These are phyloP conservation scores for Motacilla tschutschensis DNA, from an alignment of 2,113 vertebrate genomes.

Conservation along the genomic window DNA sequence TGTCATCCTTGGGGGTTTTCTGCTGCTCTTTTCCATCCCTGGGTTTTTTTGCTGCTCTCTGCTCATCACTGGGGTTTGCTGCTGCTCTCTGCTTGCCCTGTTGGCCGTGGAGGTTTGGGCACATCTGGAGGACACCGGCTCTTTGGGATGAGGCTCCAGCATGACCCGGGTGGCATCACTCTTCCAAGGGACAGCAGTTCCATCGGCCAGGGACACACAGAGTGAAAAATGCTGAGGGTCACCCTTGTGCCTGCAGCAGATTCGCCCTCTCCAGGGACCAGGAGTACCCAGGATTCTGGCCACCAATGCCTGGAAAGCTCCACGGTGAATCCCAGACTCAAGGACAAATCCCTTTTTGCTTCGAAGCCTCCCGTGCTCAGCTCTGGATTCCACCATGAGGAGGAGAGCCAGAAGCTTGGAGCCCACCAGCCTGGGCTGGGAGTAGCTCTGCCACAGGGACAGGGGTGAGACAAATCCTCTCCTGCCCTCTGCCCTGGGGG, in stretches of 20 bases:
- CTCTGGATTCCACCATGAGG: neutral
- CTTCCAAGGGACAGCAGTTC: neutral
- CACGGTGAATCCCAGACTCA: fast-evolving
- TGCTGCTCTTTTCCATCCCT: too few relatives aligned
- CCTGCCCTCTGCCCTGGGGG: neutral
- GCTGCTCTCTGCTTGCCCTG: fast-evolving
- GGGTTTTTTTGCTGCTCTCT: too few relatives aligned
- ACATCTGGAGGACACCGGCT: fast-evolving
- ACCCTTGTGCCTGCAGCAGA: neutral
- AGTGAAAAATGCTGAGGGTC: neutral
- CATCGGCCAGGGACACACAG: fast-evolving
- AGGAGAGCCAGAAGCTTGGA: neutral
- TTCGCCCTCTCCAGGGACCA: fast-evolving
- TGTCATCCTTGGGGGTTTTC: neutral
- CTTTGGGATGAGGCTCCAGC: neutral
- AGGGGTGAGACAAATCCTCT: neutral
- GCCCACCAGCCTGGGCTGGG: neutral
- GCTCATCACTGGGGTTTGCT: too few relatives aligned
- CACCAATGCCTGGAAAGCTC: fast-evolving
- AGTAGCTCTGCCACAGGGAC: neutral
- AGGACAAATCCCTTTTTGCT: neutral
- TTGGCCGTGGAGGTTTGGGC: neutral
- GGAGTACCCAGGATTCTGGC: neutral
- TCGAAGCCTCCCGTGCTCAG: neutral
- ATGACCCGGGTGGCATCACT: fast-evolving